Conservation (phyloP, 2,113 vertebrate genomes). For the Chamaea fasciata region DNA sequence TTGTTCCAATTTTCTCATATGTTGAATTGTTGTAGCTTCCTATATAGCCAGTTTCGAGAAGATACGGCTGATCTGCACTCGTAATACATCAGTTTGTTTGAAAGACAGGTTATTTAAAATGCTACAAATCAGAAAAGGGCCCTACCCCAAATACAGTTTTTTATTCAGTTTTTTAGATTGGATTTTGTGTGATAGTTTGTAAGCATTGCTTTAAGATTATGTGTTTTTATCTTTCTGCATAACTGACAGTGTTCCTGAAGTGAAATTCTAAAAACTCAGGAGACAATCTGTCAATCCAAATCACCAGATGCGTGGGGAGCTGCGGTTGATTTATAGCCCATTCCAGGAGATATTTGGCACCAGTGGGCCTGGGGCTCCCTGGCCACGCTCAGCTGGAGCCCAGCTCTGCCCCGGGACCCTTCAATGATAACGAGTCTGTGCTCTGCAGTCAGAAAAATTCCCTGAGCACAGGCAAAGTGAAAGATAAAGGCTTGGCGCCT, state of each 20-base stretch:
- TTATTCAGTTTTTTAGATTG: not conserved
- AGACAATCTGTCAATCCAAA: not conserved
- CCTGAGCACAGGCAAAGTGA: not conserved
- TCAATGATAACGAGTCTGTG: accelerated
- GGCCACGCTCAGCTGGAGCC: not conserved
- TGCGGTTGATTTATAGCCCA: not conserved
- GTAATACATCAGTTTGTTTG: not conserved
- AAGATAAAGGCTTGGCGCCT: not conserved
- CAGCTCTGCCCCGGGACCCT: not conserved
- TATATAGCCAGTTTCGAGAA: not conserved
- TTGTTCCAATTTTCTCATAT: not conserved
- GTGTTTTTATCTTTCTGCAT: not conserved
- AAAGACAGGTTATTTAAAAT: not conserved
- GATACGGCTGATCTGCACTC: not conserved
- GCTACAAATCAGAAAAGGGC: not conserved
- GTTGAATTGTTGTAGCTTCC: not conserved
- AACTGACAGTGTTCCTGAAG: not conserved
- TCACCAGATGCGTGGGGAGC: not conserved
- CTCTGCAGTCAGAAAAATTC: not conserved
- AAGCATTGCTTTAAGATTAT: not conserved
- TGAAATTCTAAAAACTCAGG: not conserved
- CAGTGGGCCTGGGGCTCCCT: not conserved
- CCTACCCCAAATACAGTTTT: not conserved
- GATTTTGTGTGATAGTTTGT: not conserved
- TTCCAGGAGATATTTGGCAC: not conserved